These are phyloP conservation scores for Holotrichia oblita DNA, from an alignment of 1,140 invertebrate species.

Conservation along the genomic window DNA sequence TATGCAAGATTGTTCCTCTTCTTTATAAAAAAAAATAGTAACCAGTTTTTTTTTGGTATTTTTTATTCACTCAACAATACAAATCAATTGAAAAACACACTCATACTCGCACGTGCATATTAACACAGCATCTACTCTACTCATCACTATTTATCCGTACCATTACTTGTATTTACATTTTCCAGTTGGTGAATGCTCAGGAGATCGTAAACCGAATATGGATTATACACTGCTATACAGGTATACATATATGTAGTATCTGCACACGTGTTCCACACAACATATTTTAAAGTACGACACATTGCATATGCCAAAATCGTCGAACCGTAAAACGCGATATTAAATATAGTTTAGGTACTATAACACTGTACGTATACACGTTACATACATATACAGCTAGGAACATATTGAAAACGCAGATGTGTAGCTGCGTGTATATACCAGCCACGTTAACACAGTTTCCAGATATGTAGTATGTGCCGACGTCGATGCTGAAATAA, in stretches of 20 bases:
- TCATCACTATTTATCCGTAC: not conserved
- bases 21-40: too few relatives aligned
- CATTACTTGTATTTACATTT: not conserved
- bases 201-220: not conserved
- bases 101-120: too few relatives aligned
- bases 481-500: too few relatives aligned
- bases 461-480: too few relatives aligned
- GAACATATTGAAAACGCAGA: not conserved
- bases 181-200: not conserved
- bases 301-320: not conserved
- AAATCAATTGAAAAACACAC: too few relatives aligned
- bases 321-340: not conserved
- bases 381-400: not conserved
- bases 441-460: too few relatives aligned
- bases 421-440: not conserved
- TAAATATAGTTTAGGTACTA: not conserved
- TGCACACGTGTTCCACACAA: not conserved
- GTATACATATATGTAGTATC: not conserved
- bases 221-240: not conserved
- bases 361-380: not conserved
- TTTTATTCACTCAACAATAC: too few relatives aligned
- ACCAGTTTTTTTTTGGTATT: too few relatives aligned
- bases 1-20: too few relatives aligned
- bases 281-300: not conserved
- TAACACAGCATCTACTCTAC: not conserved